Evolutionary conservation across 2,888 invertebrate species (phyloP).

Genomic region (Caradrina kadenii): DNA sequence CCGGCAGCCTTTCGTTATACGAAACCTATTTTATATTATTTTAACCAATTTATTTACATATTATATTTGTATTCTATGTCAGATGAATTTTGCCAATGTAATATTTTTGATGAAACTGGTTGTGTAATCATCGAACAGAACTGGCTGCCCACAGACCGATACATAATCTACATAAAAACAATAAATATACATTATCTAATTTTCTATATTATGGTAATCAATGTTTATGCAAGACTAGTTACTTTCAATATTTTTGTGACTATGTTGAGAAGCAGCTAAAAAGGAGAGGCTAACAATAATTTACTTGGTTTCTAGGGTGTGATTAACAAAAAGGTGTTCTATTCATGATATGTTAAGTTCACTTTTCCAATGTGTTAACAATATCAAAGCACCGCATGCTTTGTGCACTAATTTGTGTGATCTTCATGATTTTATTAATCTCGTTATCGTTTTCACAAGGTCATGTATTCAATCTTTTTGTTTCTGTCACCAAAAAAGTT

Average conservation of each 20-base stretch:
- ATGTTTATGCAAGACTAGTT: conserved; percentile 56
- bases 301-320: conserved; percentile 38
- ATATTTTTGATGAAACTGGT: conserved; percentile 68
- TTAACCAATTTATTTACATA: conserved; percentile 47
- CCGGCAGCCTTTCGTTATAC: conserved; percentile 67
- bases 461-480: conserved; percentile 4
- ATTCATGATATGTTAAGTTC: conserved; percentile 26
- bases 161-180: conserved; percentile 55
- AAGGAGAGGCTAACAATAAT: conserved; percentile 30
- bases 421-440: conserved; percentile 71
- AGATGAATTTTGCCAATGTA: conserved; percentile 40
- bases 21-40: conserved; percentile 51
- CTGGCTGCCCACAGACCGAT: conserved; percentile 71
- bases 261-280: conserved; percentile 34
- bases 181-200: conserved; percentile 30
- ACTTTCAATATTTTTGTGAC: conserved; percentile 37
- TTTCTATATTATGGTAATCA: conserved; percentile 41
- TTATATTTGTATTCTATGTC: conserved; percentile 49
- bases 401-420: conserved; percentile 77
- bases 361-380: conserved; percentile 47
- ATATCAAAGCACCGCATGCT: conserved; percentile 70
- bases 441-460: conserved; percentile 12
- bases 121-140: conserved; percentile 76
- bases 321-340: conserved; percentile 51
- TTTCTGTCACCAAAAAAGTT: conserved; percentile 21